Evolutionary conservation across 2,888 invertebrate species (phyloP).

Genomic region (Drosophila fulvimacula): DNA sequence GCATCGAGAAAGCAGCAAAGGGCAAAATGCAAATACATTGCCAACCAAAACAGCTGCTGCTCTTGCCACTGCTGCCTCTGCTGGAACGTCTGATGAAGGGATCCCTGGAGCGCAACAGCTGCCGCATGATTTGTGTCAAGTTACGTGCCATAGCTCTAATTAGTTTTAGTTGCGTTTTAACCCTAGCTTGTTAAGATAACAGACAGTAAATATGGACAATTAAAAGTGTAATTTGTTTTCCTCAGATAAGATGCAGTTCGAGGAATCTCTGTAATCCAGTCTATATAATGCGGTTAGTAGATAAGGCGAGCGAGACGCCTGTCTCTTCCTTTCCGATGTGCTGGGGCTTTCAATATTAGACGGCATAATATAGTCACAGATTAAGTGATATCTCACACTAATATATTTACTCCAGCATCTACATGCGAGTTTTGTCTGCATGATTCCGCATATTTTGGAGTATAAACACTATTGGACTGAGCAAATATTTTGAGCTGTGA

Average conservation of each 20-base stretch:
- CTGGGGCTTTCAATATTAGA: background rate
- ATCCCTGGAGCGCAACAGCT: conserved; percentile 39
- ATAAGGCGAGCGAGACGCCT: background rate
- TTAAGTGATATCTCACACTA: no score
- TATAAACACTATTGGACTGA: background rate
- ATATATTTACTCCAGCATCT: conserved; percentile 3
- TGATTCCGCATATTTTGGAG: conserved; percentile 7
- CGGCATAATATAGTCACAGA: background rate
- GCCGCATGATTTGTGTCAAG: conserved; percentile 64
- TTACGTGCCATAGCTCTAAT: conserved; percentile 63
- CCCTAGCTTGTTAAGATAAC: conserved; percentile 30
- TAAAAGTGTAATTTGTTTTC: conserved; percentile 3
- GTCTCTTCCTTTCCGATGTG: background rate
- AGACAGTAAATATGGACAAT: conserved; percentile 22
- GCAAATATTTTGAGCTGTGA: conserved; percentile 25
- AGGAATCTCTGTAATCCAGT: background rate
- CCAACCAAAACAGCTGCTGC: conserved; percentile 1
- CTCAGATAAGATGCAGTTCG: background rate
- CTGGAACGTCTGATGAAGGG: conserved; percentile 4
- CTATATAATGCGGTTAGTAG: background rate
- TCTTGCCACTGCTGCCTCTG: no score
- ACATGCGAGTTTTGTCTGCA: background rate
- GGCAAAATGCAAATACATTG: conserved; percentile 7
- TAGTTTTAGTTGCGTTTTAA: conserved; percentile 42
- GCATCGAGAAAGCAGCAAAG: conserved; percentile 5